These are phyloP conservation scores for Macrosteles quadrilineatus DNA, from an alignment of 1,140 invertebrate genomes.

Conservation along the genomic window DNA sequence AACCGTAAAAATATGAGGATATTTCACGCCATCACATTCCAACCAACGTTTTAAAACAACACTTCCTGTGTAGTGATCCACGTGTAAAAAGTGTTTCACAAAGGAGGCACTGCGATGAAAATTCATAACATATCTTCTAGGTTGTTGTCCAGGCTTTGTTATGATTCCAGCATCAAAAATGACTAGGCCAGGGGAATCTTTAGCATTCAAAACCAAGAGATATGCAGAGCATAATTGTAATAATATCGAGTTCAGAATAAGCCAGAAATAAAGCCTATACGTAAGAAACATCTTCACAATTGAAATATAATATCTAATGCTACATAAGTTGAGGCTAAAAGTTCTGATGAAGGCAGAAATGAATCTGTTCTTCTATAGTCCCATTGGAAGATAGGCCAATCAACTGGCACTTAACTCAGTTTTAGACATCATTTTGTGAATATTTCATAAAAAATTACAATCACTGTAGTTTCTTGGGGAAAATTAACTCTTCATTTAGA, in stretches of 20 bases:
- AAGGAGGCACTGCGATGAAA: constrained; percentile 76
- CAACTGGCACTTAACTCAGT: too few species aligned
- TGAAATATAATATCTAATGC: too few species aligned
- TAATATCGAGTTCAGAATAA: constrained; percentile 15
- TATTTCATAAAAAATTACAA: too few species aligned
- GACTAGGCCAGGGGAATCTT: constrained; percentile 63
- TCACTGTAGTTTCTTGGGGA: too few species aligned
- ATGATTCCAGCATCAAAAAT: constrained; percentile 79
- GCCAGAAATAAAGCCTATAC: constrained; percentile 15
- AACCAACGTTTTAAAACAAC: constrained; percentile 71
- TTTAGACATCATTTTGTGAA: too few species aligned
- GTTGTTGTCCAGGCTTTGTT: constrained; percentile 71
- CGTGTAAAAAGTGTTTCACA: constrained; percentile 72
- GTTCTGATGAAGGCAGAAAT: too few species aligned
- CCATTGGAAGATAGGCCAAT: too few species aligned
- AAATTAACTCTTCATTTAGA: too few species aligned
- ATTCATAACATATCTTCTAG: constrained; percentile 57
- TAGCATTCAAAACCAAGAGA: constrained; percentile 69
- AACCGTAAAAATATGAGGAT: constrained; percentile 81
- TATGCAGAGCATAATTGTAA: constrained; percentile 51
- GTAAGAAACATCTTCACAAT: constrained; percentile 12
- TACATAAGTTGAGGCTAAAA: too few species aligned
- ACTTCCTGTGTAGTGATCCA: constrained; percentile 71
- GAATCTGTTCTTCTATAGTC: too few species aligned
- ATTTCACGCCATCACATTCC: constrained; percentile 77